Conservation (phyloP, 2,797 vertebrate genomes). For the Pseudochirops cupreus region DNA sequence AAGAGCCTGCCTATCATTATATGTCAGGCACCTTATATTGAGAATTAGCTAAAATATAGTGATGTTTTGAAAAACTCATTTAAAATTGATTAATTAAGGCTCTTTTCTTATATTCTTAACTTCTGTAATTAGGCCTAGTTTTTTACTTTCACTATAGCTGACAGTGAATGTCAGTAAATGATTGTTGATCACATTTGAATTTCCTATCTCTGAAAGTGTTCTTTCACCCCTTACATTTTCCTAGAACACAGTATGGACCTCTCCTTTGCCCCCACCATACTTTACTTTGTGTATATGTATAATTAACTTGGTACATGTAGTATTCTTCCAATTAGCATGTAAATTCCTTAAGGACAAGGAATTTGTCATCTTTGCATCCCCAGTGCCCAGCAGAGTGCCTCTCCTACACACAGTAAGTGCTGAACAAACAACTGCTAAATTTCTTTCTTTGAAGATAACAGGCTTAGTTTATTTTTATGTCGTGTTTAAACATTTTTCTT, state of each 20-base stretch:
- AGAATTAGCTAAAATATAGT: neutral
- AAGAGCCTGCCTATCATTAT: neutral
- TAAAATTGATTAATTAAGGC: neutral
- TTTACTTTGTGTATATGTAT: neutral
- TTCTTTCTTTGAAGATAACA: neutral
- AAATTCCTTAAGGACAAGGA: neutral
- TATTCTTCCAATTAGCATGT: neutral
- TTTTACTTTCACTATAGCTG: neutral
- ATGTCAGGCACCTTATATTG: neutral
- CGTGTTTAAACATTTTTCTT: neutral
- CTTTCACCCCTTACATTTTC: neutral
- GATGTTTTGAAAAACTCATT: neutral
- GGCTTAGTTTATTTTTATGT: conserved; percentile 21
- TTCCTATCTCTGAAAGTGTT: neutral
- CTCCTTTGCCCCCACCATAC: neutral
- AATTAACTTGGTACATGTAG: neutral
- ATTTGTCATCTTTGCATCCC: neutral
- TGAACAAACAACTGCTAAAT: neutral
- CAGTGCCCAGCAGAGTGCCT: neutral
- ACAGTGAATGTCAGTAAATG: neutral
- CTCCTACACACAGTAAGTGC: neutral
- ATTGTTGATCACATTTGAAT: neutral
- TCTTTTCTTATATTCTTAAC: neutral
- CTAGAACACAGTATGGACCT: neutral
- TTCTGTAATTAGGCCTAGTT: neutral